These are phyloP conservation scores for Prenolepis imparis DNA, from an alignment of 2,888 invertebrate species.

Conservation along the genomic window DNA sequence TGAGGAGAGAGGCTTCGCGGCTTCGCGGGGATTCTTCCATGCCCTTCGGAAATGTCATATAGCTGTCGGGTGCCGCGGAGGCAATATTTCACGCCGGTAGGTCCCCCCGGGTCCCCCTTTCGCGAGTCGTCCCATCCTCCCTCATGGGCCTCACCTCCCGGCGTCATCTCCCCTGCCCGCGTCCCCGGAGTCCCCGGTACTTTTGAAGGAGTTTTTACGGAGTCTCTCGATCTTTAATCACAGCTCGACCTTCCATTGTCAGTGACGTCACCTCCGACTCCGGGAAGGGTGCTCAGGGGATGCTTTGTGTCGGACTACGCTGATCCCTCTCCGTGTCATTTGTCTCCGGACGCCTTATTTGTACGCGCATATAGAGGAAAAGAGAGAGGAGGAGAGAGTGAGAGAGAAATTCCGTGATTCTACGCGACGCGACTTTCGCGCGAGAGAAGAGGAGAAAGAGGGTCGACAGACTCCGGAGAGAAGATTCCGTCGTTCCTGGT, in stretches of 20 bases:
- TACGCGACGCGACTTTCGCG: slow-evolving; percentile 29
- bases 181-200: slow-evolving; percentile 70
- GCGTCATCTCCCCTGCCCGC: slow-evolving; percentile 51
- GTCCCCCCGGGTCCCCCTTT: slow-evolving; percentile 72
- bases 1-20: slow-evolving; percentile 49
- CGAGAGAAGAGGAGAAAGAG: slow-evolving; percentile 29
- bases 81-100: slow-evolving; percentile 84
- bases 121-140: slow-evolving; percentile 53
- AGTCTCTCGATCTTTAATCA: slow-evolving; percentile 86
- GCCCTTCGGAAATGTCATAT: slow-evolving; percentile 84
- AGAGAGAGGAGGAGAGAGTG: background rate
- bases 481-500: background rate
- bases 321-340: slow-evolving; percentile 84
- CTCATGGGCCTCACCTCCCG: slow-evolving; percentile 49
- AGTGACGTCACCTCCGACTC: slow-evolving; percentile 85
- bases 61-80: slow-evolving; percentile 84
- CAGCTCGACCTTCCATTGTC: slow-evolving; percentile 86
- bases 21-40: slow-evolving; percentile 76
- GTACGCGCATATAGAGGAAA: slow-evolving; percentile 73
- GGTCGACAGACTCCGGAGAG: slow-evolving; percentile 16
- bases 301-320: slow-evolving; percentile 79
- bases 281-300: slow-evolving; percentile 80
- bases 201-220: slow-evolving; percentile 84
- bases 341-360: slow-evolving; percentile 83
- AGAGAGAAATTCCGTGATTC: slow-evolving; percentile 39